Base-by-base conservation (phyloP, 2,113 vertebrate species). In the Vidua chalybeata region DNA sequence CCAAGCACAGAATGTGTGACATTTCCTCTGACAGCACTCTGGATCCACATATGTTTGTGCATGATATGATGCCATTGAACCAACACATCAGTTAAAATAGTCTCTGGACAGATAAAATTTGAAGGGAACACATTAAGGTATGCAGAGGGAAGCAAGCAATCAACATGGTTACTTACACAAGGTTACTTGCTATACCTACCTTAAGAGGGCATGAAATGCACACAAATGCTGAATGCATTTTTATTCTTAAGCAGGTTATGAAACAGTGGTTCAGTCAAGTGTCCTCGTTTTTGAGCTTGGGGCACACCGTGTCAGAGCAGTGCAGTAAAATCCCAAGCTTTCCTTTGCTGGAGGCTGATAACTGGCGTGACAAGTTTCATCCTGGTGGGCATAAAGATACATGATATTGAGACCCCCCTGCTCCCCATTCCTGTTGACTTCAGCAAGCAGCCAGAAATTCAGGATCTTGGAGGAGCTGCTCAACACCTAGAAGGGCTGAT, bases 181-280 rank as follows among this genome's bases (percentile, higher is more conserved):
- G 91, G 93, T 92, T 97, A 92, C 95, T 97, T 95, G 94, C 94
- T 89, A 61, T 95, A 90, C 80, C 86, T 94, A 94, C 95, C 95
- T 97, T 97, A 97, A 97, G 96, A 97, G 96, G 96, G 96, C 96
- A 97, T 97, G 94, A 97, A 97, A 94, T 92, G 86, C 96, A 95
- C 96, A 96, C 93, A 78, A 95, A 96, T 96, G 86, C 52, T 81
- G 48, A 45, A 58, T 89, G 76, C 49, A 41, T 92, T 92, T 93
- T 92, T 86, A 71, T 87, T 51, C 72, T 95, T 73, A 54, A 81
- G 35, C 85, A 84, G 67, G 66, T 89, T 93, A 78, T 58, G 83
- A 71, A 92, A 86, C 82, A 55, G 78, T 20, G 58, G 61, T 83
- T 87, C 64, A 91, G 37, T 58, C 79, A 81, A 84, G 20, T 37